Conservation (phyloP, 2,113 vertebrate genomes). For the Carollia perspicillata region DNA sequence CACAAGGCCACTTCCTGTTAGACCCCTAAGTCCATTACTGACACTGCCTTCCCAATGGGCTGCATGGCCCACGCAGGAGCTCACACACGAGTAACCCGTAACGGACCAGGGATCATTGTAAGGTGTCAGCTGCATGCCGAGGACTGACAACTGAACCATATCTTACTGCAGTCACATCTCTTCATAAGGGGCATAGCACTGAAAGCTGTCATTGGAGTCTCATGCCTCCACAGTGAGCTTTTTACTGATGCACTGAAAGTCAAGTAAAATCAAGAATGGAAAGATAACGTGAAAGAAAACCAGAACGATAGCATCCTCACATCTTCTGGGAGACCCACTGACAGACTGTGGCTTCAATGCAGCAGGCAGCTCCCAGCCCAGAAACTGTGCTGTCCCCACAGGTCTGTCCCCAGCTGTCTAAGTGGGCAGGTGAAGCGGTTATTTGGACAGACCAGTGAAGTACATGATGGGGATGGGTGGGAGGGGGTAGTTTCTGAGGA, state of each 20-base stretch:
- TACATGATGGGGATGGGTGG: accelerated
- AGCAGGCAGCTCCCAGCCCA: neutral
- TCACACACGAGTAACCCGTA: neutral
- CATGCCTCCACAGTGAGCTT: neutral
- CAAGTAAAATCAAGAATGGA: slow-evolving; percentile 38
- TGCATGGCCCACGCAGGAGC: neutral
- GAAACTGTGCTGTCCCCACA: neutral
- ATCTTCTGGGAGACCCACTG: neutral
- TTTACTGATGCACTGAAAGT: neutral
- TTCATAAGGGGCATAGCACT: neutral
- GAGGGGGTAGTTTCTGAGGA: neutral
- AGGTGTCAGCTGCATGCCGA: neutral
- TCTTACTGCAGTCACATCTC: neutral
- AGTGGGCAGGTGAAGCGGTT: too few species aligned
- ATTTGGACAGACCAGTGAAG: neutral
- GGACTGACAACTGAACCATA: neutral
- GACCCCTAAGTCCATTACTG: neutral
- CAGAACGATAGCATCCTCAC: neutral
- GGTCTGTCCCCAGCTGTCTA: neutral
- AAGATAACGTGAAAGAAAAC: slow-evolving; percentile 17
- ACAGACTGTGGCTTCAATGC: neutral
- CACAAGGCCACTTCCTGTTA: neutral
- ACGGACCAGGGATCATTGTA: slow-evolving; percentile 10
- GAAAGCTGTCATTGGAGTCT: slow-evolving; percentile 1
- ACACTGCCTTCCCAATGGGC: neutral